These are phyloP conservation scores for Panopea generosa DNA, from an alignment of 2,888 invertebrate genomes.

Conservation along the genomic window DNA sequence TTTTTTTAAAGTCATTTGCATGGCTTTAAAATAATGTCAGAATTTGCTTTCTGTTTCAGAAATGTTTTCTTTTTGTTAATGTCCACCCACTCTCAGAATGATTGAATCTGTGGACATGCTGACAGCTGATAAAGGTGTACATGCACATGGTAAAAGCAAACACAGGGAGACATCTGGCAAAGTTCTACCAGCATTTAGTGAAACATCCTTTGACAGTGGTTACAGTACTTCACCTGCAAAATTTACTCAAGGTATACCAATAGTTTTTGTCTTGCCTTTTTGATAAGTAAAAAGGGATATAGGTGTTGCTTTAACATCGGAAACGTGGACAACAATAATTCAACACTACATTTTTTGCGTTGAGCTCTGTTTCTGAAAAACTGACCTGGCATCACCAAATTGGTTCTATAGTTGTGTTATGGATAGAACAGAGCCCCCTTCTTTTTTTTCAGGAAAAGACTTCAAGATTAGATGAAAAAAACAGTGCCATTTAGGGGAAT, in stretches of 20 bases:
- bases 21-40: too few relatives aligned
- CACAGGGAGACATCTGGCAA: background rate
- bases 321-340: too few relatives aligned
- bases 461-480: too few relatives aligned
- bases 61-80: background rate
- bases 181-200: conserved; percentile 3
- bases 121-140: background rate
- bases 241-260: conserved; percentile 23
- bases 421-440: too few relatives aligned
- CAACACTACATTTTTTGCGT: too few relatives aligned
- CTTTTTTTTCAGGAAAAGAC: too few relatives aligned
- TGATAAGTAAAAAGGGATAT: background rate
- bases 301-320: background rate
- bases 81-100: background rate
- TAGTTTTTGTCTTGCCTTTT: background rate
- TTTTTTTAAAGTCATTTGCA: too few relatives aligned
- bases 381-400: too few relatives aligned
- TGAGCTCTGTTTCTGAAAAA: too few relatives aligned
- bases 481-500: too few relatives aligned
- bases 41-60: too few relatives aligned
- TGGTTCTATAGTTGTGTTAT: too few relatives aligned
- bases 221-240: conserved; percentile 59
- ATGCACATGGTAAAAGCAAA: background rate
- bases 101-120: background rate
- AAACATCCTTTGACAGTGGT: conserved; percentile 72